Evolutionary conservation across 2,888 invertebrate genomes (phyloP).

Genomic region (Polydrusus cervinus): DNA sequence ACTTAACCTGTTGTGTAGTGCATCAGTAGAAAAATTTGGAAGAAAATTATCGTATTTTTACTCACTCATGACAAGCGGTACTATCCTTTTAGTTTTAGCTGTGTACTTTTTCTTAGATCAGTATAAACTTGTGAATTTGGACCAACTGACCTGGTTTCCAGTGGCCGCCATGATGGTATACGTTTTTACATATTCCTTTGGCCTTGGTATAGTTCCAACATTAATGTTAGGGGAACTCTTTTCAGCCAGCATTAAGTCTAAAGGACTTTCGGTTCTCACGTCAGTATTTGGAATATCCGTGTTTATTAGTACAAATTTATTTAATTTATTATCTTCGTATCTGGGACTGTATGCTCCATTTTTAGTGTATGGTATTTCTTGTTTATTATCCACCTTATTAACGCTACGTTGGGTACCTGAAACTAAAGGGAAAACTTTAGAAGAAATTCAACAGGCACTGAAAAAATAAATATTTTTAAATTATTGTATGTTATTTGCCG

Average conservation of each 20-base stretch:
- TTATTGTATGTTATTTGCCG: not conserved
- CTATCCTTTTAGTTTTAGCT: slow-evolving; percentile 58
- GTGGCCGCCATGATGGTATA: slow-evolving; percentile 59
- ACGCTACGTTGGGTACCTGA: slow-evolving; percentile 64
- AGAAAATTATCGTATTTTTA: slow-evolving; percentile 60
- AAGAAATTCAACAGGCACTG: slow-evolving; percentile 65
- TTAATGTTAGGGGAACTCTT: slow-evolving; percentile 64
- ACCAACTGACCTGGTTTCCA: slow-evolving; percentile 60
- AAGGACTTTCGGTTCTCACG: slow-evolving; percentile 57
- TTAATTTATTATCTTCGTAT: slow-evolving; percentile 61
- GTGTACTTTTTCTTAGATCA: slow-evolving; percentile 61
- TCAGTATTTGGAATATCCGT: slow-evolving; percentile 7
- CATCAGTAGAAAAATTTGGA: slow-evolving; percentile 62
- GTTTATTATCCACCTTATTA: slow-evolving; percentile 58
- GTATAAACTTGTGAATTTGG: slow-evolving; percentile 52
- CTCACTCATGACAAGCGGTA: slow-evolving; percentile 59
- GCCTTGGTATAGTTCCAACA: slow-evolving; percentile 61
- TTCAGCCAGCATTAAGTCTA: slow-evolving; percentile 63
- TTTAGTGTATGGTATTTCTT: slow-evolving; percentile 60
- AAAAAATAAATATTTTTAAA: slow-evolving; percentile 49
- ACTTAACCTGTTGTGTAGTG: slow-evolving; percentile 55
- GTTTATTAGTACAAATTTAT: slow-evolving; percentile 59
- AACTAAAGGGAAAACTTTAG: slow-evolving; percentile 66
- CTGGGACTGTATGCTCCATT: slow-evolving; percentile 63
- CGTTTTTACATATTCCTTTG: slow-evolving; percentile 54